phyloP scores from a whole-genome alignment of 2,797 vertebrate species.

The Setipinna tenuifilis region DNA sequence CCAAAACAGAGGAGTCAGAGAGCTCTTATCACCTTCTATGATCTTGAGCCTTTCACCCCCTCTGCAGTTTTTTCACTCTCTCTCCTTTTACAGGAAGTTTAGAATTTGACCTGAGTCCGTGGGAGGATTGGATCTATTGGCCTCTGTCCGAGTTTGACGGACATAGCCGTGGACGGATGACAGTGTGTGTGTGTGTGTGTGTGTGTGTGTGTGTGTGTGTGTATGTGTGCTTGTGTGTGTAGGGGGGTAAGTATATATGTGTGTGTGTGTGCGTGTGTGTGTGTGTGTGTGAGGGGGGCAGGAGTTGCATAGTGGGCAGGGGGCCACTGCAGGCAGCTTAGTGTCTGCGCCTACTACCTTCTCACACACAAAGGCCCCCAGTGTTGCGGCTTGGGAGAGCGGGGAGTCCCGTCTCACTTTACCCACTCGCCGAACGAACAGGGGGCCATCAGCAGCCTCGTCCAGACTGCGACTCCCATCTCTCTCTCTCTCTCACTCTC shows the following conservation, averaged over 20 bases:
- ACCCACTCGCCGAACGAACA: conserved; percentile 59
- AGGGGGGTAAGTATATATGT: background rate
- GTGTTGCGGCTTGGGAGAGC: conserved; percentile 66
- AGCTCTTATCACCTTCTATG: conserved; percentile 37
- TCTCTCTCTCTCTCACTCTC: background rate
- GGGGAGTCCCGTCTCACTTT: conserved; percentile 78
- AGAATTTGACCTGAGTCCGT: conserved; percentile 32
- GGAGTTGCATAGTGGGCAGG: conserved; percentile 23
- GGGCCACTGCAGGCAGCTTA: conserved; percentile 63
- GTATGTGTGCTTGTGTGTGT: background rate
- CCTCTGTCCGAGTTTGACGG: conserved; percentile 35
- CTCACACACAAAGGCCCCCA: conserved; percentile 72
- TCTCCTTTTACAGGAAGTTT: conserved; percentile 31
- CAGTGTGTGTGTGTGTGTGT: conserved; percentile 18
- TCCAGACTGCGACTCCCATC: background rate
- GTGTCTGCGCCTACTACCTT: conserved; percentile 66
- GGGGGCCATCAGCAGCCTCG: conserved; percentile 66
- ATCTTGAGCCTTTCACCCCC: conserved; percentile 33
- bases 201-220: background rate
- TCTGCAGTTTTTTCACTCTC: conserved; percentile 6
- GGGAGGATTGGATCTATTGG: conserved; percentile 30
- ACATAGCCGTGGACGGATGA: conserved; percentile 13
- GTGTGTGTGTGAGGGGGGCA: conserved; percentile 17
- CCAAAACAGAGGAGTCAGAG: background rate
- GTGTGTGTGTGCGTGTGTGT: conserved; percentile 1